phyloP scores from a whole-genome alignment of 2,888 invertebrate species.

The Ariolimax columbianus region DNA sequence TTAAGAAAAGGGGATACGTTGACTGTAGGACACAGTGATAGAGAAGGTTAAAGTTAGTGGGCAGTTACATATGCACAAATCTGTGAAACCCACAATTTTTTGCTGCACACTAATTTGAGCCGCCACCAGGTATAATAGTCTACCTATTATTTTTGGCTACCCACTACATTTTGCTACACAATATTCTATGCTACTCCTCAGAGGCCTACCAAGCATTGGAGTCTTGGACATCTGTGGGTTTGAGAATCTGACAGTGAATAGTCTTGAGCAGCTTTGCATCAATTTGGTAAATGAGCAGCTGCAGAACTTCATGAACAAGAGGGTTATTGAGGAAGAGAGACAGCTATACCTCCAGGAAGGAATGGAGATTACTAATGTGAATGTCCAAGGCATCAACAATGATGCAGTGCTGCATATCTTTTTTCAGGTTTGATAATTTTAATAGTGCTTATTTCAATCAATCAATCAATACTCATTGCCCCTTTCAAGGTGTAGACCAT shows the following conservation, averaged over 20 bases:
- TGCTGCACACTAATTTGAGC: too few relatives aligned
- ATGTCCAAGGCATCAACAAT: slow-evolving; percentile 66
- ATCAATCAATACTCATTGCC: too few relatives aligned
- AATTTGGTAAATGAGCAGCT: slow-evolving; percentile 73
- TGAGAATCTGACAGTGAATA: slow-evolving; percentile 71
- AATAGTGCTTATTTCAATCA: too few relatives aligned
- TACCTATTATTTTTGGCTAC: too few relatives aligned
- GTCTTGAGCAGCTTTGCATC: slow-evolving; percentile 75
- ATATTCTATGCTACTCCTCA: not conserved
- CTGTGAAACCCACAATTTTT: too few relatives aligned
- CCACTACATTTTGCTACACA: too few relatives aligned
- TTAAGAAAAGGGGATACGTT: too few relatives aligned
- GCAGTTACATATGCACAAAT: too few relatives aligned
- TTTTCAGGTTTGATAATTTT: slow-evolving; percentile 54
- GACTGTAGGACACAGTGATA: too few relatives aligned
- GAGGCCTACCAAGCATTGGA: slow-evolving; percentile 59
- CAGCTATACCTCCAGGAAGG: slow-evolving; percentile 62
- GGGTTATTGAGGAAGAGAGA: slow-evolving; percentile 63
- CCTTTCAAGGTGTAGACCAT: too few relatives aligned
- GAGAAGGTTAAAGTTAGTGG: too few relatives aligned
- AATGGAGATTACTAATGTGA: slow-evolving; percentile 56
- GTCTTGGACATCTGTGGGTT: slow-evolving; percentile 76
- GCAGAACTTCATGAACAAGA: slow-evolving; percentile 67
- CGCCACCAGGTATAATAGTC: too few relatives aligned
- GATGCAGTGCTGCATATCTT: slow-evolving; percentile 65